A percentile compares a stretch with the other conserved stretches of the same genome.
Evolutionary conservation across 2,888 invertebrate species (phyloP).

Genomic region (Trachelus stipa): DNA sequence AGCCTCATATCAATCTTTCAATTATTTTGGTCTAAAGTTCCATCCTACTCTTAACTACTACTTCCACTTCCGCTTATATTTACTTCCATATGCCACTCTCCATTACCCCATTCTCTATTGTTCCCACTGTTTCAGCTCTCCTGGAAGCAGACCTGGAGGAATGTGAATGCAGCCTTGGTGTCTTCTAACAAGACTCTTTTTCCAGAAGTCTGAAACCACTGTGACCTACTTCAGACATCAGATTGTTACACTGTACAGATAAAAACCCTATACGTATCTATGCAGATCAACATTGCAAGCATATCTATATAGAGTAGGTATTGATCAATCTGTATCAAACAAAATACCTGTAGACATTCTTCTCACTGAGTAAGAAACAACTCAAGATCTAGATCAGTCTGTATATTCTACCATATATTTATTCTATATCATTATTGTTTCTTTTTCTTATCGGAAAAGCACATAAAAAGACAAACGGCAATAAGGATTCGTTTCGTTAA

Average conservation of each 20-base stretch:
- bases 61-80: not conserved
- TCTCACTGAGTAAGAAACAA: not conserved
- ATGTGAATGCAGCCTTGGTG: not conserved
- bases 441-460: not conserved
- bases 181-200: not conserved
- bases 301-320: not conserved
- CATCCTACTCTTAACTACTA: not conserved
- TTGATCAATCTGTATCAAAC: not conserved
- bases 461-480: not conserved
- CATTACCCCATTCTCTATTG: not conserved
- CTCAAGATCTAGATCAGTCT: not conserved
- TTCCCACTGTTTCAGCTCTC: not conserved
- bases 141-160: not conserved
- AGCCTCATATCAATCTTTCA: not conserved
- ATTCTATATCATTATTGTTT: not conserved
- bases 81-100: not conserved
- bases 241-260: not conserved
- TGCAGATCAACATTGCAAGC: not conserved
- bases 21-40: not conserved
- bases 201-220: not conserved
- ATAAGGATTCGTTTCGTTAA: not conserved
- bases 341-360: not conserved
- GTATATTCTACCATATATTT: not conserved
- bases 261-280: not conserved
- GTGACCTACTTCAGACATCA: not conserved